These are phyloP conservation scores for Hoplostethus atlanticus DNA, from an alignment of 2,797 vertebrate species.

Conservation along the genomic window DNA sequence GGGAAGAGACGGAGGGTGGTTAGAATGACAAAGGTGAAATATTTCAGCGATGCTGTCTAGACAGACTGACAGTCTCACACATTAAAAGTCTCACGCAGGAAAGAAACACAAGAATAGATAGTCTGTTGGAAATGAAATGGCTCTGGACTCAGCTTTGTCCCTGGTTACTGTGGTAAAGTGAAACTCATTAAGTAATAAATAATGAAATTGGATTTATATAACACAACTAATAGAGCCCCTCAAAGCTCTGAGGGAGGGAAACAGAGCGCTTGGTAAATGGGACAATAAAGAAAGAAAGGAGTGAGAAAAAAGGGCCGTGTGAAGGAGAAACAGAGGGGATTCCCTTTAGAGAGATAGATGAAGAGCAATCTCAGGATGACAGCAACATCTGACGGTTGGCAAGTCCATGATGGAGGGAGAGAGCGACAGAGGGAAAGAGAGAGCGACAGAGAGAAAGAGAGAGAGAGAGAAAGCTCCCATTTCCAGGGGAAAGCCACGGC, in stretches of 20 bases:
- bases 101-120: background rate
- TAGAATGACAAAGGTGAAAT: constrained; percentile 51
- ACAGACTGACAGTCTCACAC: constrained; percentile 32
- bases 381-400: constrained; percentile 70
- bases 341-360: constrained; percentile 76
- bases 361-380: constrained; percentile 70
- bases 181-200: constrained; percentile 45
- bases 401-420: constrained; percentile 67
- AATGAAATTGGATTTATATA: constrained; percentile 39
- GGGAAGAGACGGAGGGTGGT: constrained; percentile 23
- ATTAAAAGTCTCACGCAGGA: constrained; percentile 31
- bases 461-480: constrained; percentile 38
- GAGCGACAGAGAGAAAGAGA: constrained; percentile 39
- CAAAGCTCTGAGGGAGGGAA: constrained; percentile 38
- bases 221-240: constrained; percentile 54
- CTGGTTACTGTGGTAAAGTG: constrained; percentile 7
- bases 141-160: constrained; percentile 13
- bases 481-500: constrained; percentile 50
- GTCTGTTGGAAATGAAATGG: constrained; percentile 4
- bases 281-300: constrained; percentile 24
- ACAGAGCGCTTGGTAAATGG: constrained; percentile 29
- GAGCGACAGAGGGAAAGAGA: constrained; percentile 21
- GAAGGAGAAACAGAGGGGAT: constrained; percentile 62
- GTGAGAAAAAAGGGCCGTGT: constrained; percentile 52
- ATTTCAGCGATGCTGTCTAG: constrained; percentile 15